These are phyloP conservation scores for Cyprinodon tularosa DNA, from an alignment of 2,113 vertebrate species.

Conservation along the genomic window DNA sequence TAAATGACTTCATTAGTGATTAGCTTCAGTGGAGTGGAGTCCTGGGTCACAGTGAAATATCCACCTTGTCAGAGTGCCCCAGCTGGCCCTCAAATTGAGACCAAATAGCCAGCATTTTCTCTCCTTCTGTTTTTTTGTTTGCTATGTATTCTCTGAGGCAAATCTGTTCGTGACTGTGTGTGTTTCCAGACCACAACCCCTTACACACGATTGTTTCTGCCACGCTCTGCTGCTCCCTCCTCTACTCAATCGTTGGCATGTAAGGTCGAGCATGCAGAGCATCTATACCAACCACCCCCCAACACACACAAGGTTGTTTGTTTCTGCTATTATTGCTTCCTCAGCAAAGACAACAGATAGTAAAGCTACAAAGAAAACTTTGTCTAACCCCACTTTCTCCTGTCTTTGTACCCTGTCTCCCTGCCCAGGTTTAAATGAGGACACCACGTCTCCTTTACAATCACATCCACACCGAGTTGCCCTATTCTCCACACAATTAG, in stretches of 20 bases:
- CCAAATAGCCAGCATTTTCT: slow-evolving; percentile 21
- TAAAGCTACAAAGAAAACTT: slow-evolving; percentile 22
- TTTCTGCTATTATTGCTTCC: slow-evolving; percentile 25
- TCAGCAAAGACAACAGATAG: slow-evolving; percentile 8
- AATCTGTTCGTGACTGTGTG: slow-evolving; percentile 8
- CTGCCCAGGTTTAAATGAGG: slow-evolving; percentile 16
- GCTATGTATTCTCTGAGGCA: slow-evolving; percentile 32
- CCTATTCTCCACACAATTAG: slow-evolving; percentile 69
- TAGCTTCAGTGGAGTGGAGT: slow-evolving; percentile 9
- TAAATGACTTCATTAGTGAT: slow-evolving; percentile 31
- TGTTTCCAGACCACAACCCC: slow-evolving; percentile 6
- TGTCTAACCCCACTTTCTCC: background rate
- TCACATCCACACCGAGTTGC: slow-evolving; percentile 21
- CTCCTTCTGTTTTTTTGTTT: slow-evolving; percentile 6
- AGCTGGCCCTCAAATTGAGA: slow-evolving; percentile 40
- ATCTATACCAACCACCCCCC: slow-evolving; percentile 16
- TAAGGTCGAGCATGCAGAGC: slow-evolving; percentile 51
- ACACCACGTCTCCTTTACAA: slow-evolving; percentile 8
- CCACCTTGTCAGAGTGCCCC: slow-evolving; percentile 33
- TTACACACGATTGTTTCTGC: slow-evolving; percentile 45
- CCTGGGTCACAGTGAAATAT: slow-evolving; percentile 34
- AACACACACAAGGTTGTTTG: slow-evolving; percentile 35
- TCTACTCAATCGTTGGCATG: slow-evolving; percentile 38
- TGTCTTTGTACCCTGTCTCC: slow-evolving; percentile 8
- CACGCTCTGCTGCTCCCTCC: slow-evolving; percentile 25